A percentile compares a stretch with the other conserved stretches of the same genome.
Conservation (phyloP, 1,140 invertebrate genomes). For the Drosophila paulistorum region DNA sequence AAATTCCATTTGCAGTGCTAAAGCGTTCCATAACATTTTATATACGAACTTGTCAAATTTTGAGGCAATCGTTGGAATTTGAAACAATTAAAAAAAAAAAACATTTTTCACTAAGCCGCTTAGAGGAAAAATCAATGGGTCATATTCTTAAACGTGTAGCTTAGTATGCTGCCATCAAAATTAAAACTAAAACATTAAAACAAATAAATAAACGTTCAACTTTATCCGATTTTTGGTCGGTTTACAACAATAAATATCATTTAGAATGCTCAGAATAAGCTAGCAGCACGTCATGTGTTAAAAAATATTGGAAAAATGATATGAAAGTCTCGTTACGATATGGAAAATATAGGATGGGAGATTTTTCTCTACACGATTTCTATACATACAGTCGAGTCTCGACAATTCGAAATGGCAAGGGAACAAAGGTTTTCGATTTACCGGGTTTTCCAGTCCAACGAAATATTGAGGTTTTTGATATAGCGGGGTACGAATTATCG, state of each 20-base stretch:
- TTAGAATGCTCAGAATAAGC: background rate
- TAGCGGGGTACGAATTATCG: too few species aligned
- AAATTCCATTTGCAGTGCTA: background rate
- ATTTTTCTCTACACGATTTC: conserved; percentile 7
- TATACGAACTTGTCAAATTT: background rate
- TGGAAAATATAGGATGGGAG: conserved; percentile 8
- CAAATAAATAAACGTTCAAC: background rate
- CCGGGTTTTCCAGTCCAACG: too few species aligned
- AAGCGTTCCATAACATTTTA: background rate
- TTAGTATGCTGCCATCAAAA: background rate
- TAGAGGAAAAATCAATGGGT: background rate
- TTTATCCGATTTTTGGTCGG: background rate
- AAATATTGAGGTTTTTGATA: too few species aligned
- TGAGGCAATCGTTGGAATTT: background rate
- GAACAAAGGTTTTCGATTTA: too few species aligned
- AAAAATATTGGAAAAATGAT: conserved; percentile 1
- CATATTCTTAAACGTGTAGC: background rate
- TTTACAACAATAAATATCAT: background rate
- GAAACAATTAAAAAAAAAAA: background rate
- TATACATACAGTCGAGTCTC: too few species aligned
- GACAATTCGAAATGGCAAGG: too few species aligned
- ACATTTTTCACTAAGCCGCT: background rate
- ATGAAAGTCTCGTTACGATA: conserved; percentile 10
- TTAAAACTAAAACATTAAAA: background rate
- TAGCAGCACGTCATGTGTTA: background rate